Base-by-base conservation (phyloP, 30 jellyfish, hydroid and myxozoan genomes). In the Nemopilema nomurai region DNA sequence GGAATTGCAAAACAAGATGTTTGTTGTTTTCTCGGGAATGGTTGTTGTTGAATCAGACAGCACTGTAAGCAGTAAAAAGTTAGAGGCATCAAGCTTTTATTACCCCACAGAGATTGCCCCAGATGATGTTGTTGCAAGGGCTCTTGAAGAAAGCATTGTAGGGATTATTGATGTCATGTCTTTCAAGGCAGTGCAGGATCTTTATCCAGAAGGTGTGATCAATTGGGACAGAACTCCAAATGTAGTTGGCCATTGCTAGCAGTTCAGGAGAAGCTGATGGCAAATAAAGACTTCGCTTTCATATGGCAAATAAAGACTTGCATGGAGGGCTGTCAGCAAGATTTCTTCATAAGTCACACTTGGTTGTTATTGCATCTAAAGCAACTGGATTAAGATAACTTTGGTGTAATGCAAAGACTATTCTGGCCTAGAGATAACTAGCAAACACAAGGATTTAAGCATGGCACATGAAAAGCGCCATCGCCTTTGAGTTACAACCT, bases 161-260 rank as follows among this genome's bases (percentile, higher is more conserved):
- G 92, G 92, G 27, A 57, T 84, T 23, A 18, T 64, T 74, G 76
- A 41, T 67, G 80, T 30, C 8, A 28, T 53, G 33, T 28, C 81
- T 13, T 57, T 84, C 26, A 67, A 63, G 29, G 62, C 49, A 0
- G 82, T 78, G 41, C 87, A 72, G 19, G 82, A 84, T 33, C 68
- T 71, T 4, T 84, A 84, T 65, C 92, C 92, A 16, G 92, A 84
- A 1, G 86, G 80, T 49, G 68, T 84, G 13, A 32, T 84, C 41
- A 65, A 53, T 28, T 84, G 92, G 92, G 80, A 67, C 0, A 21
- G 74, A 28, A 28, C 51, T 49, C 17, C 23, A 49, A 17, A 8
- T 1, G 8, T 16, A 21, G 63, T 70, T 22, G 28, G 62, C 8
- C 32, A 41, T 41, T 41, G 57, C 57, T 41, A 41, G 57, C 57